These are phyloP conservation scores for Leuctra nigra DNA, from an alignment of 2,888 invertebrate genomes.

Conservation along the genomic window DNA sequence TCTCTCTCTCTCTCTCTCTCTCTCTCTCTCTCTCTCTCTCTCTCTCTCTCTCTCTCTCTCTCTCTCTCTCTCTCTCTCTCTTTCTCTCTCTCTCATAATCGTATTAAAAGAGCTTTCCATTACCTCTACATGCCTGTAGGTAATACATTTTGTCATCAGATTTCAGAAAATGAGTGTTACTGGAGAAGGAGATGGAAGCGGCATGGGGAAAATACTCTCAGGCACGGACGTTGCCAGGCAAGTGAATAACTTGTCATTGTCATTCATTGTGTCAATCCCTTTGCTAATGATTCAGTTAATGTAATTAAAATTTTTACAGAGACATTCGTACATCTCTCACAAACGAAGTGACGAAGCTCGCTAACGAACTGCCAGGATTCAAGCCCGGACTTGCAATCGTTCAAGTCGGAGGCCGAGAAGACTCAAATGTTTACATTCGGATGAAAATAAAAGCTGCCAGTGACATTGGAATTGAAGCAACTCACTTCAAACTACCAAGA, in stretches of 20 bases:
- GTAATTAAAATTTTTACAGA: slow-evolving; percentile 42
- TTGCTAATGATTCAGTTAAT: not conserved
- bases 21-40: too few relatives aligned
- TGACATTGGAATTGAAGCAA: slow-evolving; percentile 81
- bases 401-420: slow-evolving; percentile 92
- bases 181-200: not conserved
- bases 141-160: too few relatives aligned
- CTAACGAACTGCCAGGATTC: slow-evolving; percentile 53
- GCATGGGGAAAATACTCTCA: slow-evolving; percentile 29
- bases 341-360: slow-evolving; percentile 55
- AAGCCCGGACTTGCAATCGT: slow-evolving; percentile 81
- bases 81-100: too few relatives aligned
- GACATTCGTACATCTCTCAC: slow-evolving; percentile 63
- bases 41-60: too few relatives aligned
- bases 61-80: too few relatives aligned
- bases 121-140: too few relatives aligned
- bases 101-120: too few relatives aligned
- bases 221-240: slow-evolving; percentile 52
- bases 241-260: slow-evolving; percentile 34
- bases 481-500: slow-evolving; percentile 71
- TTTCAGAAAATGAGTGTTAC: not conserved
- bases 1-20: too few relatives aligned
- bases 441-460: slow-evolving; percentile 91
- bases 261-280: too few relatives aligned
- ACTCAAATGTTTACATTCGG: slow-evolving; percentile 96